phyloP scores from a whole-genome alignment of 2,888 invertebrate species.

The Drosophila seclusa region DNA sequence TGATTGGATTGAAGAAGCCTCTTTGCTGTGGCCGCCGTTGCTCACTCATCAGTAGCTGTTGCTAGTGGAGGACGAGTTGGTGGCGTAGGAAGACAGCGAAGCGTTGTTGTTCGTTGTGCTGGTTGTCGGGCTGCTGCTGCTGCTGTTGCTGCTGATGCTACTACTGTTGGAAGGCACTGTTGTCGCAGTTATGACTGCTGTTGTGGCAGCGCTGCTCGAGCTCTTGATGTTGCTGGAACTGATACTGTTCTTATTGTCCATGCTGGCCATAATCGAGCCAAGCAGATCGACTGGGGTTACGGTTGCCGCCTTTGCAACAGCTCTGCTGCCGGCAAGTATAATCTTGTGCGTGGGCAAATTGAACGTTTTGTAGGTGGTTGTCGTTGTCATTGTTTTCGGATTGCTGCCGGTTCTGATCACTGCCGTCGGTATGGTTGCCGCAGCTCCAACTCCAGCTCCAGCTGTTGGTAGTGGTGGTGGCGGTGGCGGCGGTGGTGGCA shows the following conservation, averaged over 20 bases:
- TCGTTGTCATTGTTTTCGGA: constrained; percentile 19
- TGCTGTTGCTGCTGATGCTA: constrained; percentile 4
- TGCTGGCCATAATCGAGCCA: constrained; percentile 85
- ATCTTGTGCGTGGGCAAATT: constrained; percentile 71
- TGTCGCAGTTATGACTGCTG: constrained; percentile 25
- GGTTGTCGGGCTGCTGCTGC: constrained; percentile 36
- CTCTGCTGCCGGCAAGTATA: constrained; percentile 60
- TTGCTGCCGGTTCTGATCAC: constrained; percentile 17
- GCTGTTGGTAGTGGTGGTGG: constrained; percentile 54
- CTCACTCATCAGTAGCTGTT: constrained; percentile 60
- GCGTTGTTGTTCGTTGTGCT: constrained; percentile 33
- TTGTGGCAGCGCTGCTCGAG: constrained; percentile 15
- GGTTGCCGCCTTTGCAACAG: constrained; percentile 43
- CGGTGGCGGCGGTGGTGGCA: constrained; percentile 74
- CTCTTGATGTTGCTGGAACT: constrained; percentile 47
- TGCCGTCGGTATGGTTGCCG: constrained; percentile 8
- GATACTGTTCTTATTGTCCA: constrained; percentile 81
- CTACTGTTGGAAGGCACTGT: constrained; percentile 3
- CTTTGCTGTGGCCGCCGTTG: constrained; percentile 35
- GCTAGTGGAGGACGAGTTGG: constrained; percentile 40
- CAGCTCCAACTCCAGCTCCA: constrained; percentile 14
- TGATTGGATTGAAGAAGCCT: constrained; percentile 55
- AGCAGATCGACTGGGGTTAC: constrained; percentile 81
- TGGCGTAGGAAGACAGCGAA: constrained; percentile 56
- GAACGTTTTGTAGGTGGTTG: constrained; percentile 70